A percentile compares a stretch with the other conserved stretches of the same genome.
phyloP scores from a whole-genome alignment of 2,888 invertebrate genomes.

The Dysmachus trigonus region DNA sequence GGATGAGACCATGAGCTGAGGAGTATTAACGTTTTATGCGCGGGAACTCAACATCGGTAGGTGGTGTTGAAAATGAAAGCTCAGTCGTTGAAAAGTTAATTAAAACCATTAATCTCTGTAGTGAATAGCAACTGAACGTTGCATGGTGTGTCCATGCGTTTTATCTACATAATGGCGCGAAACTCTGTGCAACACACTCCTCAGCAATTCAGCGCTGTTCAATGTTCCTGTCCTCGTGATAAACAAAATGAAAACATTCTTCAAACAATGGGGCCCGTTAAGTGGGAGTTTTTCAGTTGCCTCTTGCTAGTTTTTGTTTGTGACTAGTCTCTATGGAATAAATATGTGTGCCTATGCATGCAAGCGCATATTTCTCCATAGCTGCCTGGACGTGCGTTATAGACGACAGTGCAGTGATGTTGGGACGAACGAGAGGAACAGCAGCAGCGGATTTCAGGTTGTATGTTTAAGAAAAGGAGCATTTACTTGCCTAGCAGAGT shows the following conservation, averaged over 20 bases:
- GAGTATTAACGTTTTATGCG: background rate
- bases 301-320: constrained; percentile 28
- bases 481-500: background rate
- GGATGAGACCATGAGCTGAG: background rate
- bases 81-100: constrained; percentile 38
- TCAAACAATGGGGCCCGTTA: constrained; percentile 43
- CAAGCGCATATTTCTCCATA: background rate
- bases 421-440: background rate
- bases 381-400: background rate
- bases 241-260: constrained; percentile 47
- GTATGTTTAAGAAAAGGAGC: background rate
- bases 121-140: background rate
- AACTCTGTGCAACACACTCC: background rate
- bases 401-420: background rate
- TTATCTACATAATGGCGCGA: constrained; percentile 7
- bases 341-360: background rate
- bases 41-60: background rate
- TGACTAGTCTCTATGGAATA: constrained; percentile 10
- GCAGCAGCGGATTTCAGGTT: background rate
- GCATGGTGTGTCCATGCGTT: background rate
- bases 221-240: constrained; percentile 39
- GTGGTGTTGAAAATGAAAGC: constrained; percentile 20
- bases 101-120: constrained; percentile 46
- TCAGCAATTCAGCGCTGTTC: constrained; percentile 3
- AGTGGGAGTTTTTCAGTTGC: constrained; percentile 45